Base-by-base conservation (phyloP, 2,797 vertebrate genomes). In the Poeciliopsis gracilis region DNA sequence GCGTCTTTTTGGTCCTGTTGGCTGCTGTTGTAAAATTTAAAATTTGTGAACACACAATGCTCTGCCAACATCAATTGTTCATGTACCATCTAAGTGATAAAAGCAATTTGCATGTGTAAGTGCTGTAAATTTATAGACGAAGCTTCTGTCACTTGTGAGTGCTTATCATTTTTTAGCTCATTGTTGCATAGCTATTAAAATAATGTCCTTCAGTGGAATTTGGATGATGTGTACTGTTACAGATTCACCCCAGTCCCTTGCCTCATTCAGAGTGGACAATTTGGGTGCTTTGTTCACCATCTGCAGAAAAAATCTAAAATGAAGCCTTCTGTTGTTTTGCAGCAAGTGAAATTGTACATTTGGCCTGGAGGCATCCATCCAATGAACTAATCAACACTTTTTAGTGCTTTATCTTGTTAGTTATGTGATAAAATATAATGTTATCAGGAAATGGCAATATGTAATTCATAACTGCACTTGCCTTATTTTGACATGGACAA, bases 281-380 rank as follows among this genome's bases (percentile, higher is more conserved):
- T 70, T 61, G 75, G 49, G 63, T 75, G 77, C 88, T 88, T 88
- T 81, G 81, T 79, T 84, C 77, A 75, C 78, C 12, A 4, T 76
- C 78, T 67, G 74, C 82, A 83, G 79, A 84, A 82, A 91, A 91
- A 87, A 85, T 74, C 76, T 69, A 69, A 78, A 81, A 77, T 81
- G 66, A 79, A 72, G 41, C 73, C 73, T 84, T 63, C 74, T 84
- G 80, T 81, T 57, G 23, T 84, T 41, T 41, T 41, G 84, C 67
- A 82, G 82, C 78, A 73, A 82, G 83, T 87, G 77, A 83, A 79
- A 87, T 84, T 86, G 79, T 86, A 82, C 71, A 77, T 73, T 75
- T 61, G 77, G 79, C 82, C 75, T 87, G 85, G 82, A 76, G 51
- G 72, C 38, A 47, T 74, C 83, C 73, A 79, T 80, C 73, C 81